Percentiles rank a stretch among this genome's conserved stretches.
Evolutionary conservation across 2,888 invertebrate species (phyloP).

Genomic region (Notodonta dromedarius): DNA sequence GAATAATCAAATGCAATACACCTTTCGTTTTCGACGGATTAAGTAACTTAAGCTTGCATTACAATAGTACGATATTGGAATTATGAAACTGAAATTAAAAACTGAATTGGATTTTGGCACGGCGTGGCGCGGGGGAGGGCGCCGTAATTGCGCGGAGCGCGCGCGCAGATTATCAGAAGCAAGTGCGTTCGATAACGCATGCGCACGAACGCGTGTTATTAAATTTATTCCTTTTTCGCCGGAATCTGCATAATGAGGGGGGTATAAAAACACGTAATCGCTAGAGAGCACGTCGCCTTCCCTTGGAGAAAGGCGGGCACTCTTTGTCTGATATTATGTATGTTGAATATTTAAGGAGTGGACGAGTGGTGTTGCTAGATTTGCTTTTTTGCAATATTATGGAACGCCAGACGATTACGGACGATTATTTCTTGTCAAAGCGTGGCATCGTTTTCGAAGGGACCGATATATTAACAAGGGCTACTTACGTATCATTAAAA

Average conservation of each 20-base stretch:
- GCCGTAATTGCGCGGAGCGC: constrained; percentile 73
- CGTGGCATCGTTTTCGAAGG: constrained; percentile 52
- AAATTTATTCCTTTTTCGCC: constrained; percentile 83
- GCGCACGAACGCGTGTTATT: constrained; percentile 83
- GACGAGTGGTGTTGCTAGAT: constrained; percentile 45
- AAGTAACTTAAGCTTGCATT: constrained; percentile 66
- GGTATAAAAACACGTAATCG: constrained; percentile 78
- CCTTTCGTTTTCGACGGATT: constrained; percentile 70
- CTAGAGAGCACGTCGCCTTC: constrained; percentile 76
- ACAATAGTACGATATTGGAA: constrained; percentile 53
- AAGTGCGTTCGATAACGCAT: constrained; percentile 83
- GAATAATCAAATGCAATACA: constrained; percentile 56
- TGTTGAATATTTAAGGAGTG: constrained; percentile 72
- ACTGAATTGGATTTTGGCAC: constrained; percentile 41
- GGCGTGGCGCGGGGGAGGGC: constrained; percentile 28
- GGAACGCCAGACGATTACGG: constrained; percentile 61
- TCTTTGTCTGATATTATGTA: constrained; percentile 64
- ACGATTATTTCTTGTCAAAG: constrained; percentile 71
- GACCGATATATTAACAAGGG: constrained; percentile 26
- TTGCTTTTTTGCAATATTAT: constrained; percentile 66
- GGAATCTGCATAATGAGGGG: constrained; percentile 83
- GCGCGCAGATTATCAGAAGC: constrained; percentile 81
- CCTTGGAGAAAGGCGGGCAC: constrained; percentile 73
- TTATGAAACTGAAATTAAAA: constrained; percentile 69
- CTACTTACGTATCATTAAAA: constrained; percentile 49